These are phyloP conservation scores for Eilema sororculum DNA, from an alignment of 2,888 invertebrate genomes.

Conservation along the genomic window DNA sequence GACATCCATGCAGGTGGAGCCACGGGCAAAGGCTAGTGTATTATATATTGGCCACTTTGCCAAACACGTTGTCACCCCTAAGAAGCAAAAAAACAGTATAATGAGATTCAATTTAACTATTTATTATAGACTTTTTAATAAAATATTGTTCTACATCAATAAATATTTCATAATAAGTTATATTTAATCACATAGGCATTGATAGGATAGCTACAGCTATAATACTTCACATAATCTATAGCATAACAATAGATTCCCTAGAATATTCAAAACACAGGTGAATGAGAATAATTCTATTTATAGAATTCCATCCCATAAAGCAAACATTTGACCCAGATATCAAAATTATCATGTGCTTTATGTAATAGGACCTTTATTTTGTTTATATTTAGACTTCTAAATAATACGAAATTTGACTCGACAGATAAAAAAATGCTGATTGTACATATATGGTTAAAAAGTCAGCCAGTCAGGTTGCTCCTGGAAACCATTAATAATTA, in stretches of 20 bases:
- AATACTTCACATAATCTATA: not conserved
- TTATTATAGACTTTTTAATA: too few species aligned
- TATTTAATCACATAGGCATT: too few species aligned
- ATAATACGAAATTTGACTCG: slow-evolving; percentile 36
- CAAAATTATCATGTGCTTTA: not conserved
- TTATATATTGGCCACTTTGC: too few species aligned
- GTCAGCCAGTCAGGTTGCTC: slow-evolving; percentile 7
- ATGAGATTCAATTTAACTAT: not conserved
- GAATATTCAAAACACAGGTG: slow-evolving; percentile 26
- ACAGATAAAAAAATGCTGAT: slow-evolving; percentile 12
- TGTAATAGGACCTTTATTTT: slow-evolving; percentile 12
- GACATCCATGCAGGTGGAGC: too few species aligned
- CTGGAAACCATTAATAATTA: slow-evolving; percentile 28
- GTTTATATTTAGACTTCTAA: slow-evolving; percentile 16
- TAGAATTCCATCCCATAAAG: slow-evolving; percentile 26
- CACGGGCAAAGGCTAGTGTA: too few species aligned
- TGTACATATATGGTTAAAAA: slow-evolving; percentile 29
- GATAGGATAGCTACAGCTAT: too few species aligned
- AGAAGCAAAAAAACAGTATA: not conserved
- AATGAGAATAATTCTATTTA: slow-evolving; percentile 28
- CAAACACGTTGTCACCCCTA: too few species aligned
- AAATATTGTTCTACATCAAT: not conserved
- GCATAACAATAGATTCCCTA: not conserved
- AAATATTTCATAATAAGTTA: not conserved
- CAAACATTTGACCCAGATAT: slow-evolving; percentile 31